phyloP scores from a whole-genome alignment of 2,113 vertebrate species.

The Hippocampus comes region DNA sequence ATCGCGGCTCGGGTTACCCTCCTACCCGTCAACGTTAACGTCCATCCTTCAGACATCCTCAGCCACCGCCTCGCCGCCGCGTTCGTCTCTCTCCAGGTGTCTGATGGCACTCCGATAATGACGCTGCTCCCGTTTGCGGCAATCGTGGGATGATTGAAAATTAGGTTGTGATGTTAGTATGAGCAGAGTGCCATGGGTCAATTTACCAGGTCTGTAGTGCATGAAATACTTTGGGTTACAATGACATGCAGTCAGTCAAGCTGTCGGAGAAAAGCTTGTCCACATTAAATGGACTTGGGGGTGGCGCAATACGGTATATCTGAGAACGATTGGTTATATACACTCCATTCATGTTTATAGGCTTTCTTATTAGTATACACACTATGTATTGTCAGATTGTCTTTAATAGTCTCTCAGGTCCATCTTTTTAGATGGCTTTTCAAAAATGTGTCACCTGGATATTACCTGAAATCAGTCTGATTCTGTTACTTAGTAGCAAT shows the following conservation, averaged over 20 bases:
- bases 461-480: too few relatives aligned
- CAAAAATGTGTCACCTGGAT: too few relatives aligned
- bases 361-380: too few relatives aligned
- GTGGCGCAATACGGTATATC: background rate
- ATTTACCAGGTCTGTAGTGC: constrained; percentile 60
- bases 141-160: constrained; percentile 43
- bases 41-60: constrained; percentile 30
- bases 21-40: constrained; percentile 47
- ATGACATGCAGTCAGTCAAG: constrained; percentile 26
- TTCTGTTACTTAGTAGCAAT: too few relatives aligned
- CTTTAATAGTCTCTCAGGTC: too few relatives aligned
- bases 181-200: constrained; percentile 51
- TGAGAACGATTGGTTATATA: background rate
- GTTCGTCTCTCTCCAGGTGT: constrained; percentile 57
- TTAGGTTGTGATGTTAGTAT: constrained; percentile 56
- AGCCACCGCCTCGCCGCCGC: constrained; percentile 36
- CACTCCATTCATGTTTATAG: background rate
- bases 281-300: constrained; percentile 1
- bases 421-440: too few relatives aligned
- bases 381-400: too few relatives aligned
- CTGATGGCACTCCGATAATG: constrained; percentile 78
- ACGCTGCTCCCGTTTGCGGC: constrained; percentile 58
- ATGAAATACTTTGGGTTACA: constrained; percentile 52
- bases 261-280: constrained; percentile 6
- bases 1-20: constrained; percentile 72